Evolutionary conservation across 2,113 vertebrate species (phyloP).

Genomic region (Turdus rufiventris): DNA sequence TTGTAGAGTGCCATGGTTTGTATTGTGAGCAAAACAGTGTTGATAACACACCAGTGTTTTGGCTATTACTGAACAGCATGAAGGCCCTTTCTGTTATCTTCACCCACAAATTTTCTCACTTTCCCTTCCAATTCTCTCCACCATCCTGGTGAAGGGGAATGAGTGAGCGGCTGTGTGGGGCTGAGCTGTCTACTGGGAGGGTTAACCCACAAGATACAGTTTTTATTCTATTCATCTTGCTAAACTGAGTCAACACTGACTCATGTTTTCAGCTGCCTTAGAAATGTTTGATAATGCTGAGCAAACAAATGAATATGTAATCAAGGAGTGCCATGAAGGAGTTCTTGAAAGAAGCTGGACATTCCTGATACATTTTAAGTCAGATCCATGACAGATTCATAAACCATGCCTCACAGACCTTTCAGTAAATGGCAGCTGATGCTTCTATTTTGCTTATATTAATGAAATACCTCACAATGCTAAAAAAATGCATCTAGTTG

Average conservation of each 20-base stretch:
- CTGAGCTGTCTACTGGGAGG: neutral
- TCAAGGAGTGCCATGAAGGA: neutral
- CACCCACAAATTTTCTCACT: neutral
- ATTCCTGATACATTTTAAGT: neutral
- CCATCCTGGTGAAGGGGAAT: rapidly evolving
- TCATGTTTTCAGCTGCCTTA: neutral
- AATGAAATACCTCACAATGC: neutral
- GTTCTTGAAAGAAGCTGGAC: neutral
- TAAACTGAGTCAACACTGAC: neutral
- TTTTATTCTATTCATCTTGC: neutral
- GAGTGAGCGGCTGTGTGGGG: neutral
- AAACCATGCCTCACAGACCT: neutral
- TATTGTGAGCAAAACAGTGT: neutral
- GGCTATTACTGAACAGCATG: neutral
- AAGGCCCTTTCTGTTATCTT: neutral
- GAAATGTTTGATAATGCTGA: neutral
- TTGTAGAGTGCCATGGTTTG: neutral
- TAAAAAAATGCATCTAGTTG: neutral
- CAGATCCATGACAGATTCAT: neutral
- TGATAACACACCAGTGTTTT: neutral
- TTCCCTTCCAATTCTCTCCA: neutral
- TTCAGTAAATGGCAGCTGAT: neutral
- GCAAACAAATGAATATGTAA: neutral
- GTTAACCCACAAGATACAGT: neutral
- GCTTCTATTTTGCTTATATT: neutral